Evolutionary conservation across 2,113 vertebrate genomes (phyloP), one percentile per base, ranked within the genome.

Genomic region (Ornithorhynchus anatinus): DNA sequence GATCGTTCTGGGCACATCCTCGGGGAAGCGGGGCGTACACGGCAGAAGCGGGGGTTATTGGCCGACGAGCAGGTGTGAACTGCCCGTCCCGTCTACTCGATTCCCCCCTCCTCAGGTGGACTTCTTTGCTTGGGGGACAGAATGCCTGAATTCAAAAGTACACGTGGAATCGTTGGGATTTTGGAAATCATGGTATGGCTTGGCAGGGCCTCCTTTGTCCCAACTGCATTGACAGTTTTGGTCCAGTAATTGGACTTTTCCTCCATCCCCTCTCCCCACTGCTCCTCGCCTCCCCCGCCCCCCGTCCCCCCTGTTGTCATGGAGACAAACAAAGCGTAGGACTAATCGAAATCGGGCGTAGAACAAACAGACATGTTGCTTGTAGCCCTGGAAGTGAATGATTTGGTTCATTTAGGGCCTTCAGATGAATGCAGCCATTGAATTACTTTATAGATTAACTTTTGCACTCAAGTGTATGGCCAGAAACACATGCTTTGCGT

Each of bases 361-460:
- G 51, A 59, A 61, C 81, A 2, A 8, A 3, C 47, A 0, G 43
- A 50, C 58, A 3, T 1, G 5, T 40, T 62, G 58, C 47, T 66
- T 44, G 15, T 7, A 0, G 7, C 67, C 33, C 44, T 56, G 16
- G 61, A 50, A 66, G 58, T 14, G 45, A 54, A 50, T 25, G 0
- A 68, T 38, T 54, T 0, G 38, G 79, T 78, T 15, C 56, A 1
- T 38, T 31, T 56, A 6, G 36, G 60, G 17, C 58, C 40, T 79
- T 85, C 62, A 77, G 86, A 76, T 88, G 84, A 74, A 7, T 61
- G 13, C 40, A 80, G 56, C 61, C 71, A 79, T 69, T 86, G 2
- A 17, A 42, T 70, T 14, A 74, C 22, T 60, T 19, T 53, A 15
- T 10, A 22, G 37, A 12, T 64, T 77, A 44, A 61, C 10, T 47